A percentile compares a stretch with the other conserved stretches of the same genome.
Conservation (phyloP, 2,113 vertebrate genomes). For the Poicephalus gulielmi region DNA sequence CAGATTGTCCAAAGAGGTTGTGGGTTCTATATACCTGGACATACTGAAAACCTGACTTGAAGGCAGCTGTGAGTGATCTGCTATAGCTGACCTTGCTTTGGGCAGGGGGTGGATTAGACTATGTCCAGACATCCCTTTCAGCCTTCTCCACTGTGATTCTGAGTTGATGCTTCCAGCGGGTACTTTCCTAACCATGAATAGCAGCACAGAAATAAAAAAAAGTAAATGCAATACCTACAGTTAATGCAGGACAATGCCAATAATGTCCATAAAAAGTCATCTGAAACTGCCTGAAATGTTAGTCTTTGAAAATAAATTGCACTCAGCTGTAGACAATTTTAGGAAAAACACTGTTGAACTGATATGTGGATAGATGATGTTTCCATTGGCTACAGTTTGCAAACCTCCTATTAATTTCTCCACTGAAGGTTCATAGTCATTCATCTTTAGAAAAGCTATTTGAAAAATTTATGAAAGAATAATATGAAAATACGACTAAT, state of each 20-base stretch:
- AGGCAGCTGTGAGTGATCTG: not conserved
- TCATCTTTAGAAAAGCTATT: conserved; percentile 49
- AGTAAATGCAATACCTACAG: not conserved
- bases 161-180: not conserved
- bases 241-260: not conserved
- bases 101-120: not conserved
- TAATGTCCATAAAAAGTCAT: conserved; percentile 8
- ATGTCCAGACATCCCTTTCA: not conserved
- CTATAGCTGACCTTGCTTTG: not conserved
- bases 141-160: not conserved
- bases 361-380: conserved; percentile 13
- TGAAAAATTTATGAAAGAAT: conserved; percentile 32
- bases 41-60: not conserved
- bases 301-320: conserved; percentile 46
- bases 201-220: not conserved
- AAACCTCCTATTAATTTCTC: conserved; percentile 49
- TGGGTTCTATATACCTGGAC: not conserved
- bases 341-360: conserved; percentile 39
- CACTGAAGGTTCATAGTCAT: not conserved
- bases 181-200: not conserved
- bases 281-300: conserved; percentile 50
- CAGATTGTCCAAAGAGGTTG: not conserved
- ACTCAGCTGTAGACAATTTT: conserved; percentile 41
- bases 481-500: conserved; percentile 49
- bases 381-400: conserved; percentile 40